These are phyloP conservation scores for Masnerella sp. DNA, from an alignment of 2,888 invertebrate genomes.

Conservation along the genomic window DNA sequence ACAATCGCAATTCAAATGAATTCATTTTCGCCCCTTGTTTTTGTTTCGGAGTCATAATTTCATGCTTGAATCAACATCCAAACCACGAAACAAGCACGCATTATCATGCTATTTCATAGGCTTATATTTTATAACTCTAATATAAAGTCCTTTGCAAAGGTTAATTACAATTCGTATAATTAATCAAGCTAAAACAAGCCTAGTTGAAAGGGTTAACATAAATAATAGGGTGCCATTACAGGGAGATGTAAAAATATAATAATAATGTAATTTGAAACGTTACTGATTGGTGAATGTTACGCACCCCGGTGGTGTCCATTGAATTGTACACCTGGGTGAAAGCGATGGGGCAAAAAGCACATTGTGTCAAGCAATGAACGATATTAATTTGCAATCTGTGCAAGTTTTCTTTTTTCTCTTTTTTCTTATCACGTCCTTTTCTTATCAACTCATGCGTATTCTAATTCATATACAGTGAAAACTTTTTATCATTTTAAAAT, in stretches of 20 bases:
- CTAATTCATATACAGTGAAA: no score
- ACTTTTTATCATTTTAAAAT: no score
- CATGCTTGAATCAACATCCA: conserved; percentile 51
- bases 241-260: conserved; percentile 28
- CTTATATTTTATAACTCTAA: conserved; percentile 38
- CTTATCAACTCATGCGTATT: conserved; percentile 31
- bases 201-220: no score
- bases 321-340: conserved; percentile 70
- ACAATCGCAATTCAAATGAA: conserved; percentile 69
- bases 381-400: conserved; percentile 49
- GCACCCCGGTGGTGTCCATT: conserved; percentile 69
- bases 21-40: conserved; percentile 29
- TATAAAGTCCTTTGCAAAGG: no score
- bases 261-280: conserved; percentile 11
- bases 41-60: conserved; percentile 20
- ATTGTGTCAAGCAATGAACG: conserved; percentile 58
- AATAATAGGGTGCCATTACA: no score
- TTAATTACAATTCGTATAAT: no score
- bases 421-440: conserved; percentile 11
- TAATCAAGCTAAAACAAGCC: no score
- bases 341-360: conserved; percentile 65
- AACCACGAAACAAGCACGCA: conserved; percentile 38
- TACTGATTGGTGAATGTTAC: conserved; percentile 58
- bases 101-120: conserved; percentile 25
- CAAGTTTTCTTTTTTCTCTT: neutral